These are phyloP conservation scores for Hydrozoanthus gracilis DNA, from an alignment of 92 coral and sea anemone genomes.

Conservation along the genomic window DNA sequence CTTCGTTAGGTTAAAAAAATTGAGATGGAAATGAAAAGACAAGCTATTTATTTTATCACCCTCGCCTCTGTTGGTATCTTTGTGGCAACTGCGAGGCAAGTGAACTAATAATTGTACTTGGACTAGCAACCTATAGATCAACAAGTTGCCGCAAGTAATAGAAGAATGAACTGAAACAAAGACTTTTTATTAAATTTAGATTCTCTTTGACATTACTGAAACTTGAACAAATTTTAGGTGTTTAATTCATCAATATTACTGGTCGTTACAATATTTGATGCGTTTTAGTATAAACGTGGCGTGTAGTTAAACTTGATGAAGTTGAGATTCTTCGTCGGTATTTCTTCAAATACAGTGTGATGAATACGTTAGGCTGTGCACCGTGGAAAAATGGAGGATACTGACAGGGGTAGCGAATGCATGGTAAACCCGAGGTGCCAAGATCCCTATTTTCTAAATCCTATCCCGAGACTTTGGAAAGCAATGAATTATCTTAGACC, in stretches of 20 bases:
- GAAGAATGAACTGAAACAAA: neutral
- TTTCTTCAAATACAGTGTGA: too few relatives aligned
- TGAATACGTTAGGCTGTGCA: too few relatives aligned
- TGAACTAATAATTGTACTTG: neutral
- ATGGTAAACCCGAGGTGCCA: too few relatives aligned
- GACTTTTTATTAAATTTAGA: neutral
- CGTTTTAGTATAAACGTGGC: too few relatives aligned
- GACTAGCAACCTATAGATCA: neutral
- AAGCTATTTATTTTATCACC: slow-evolving; percentile 25
- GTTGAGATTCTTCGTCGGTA: too few relatives aligned
- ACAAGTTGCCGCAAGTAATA: neutral
- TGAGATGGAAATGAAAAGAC: slow-evolving; percentile 2
- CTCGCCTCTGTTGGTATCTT: neutral
- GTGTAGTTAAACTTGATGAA: too few relatives aligned
- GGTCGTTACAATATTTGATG: neutral
- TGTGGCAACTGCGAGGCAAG: slow-evolving; percentile 1
- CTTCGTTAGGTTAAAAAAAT: neutral
- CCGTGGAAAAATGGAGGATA: too few relatives aligned
- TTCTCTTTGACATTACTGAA: neutral
- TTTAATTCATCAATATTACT: neutral
- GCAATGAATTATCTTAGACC: too few relatives aligned
- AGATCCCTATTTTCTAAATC: too few relatives aligned
- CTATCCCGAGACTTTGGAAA: too few relatives aligned
- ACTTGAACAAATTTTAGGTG: neutral
- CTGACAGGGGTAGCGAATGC: too few relatives aligned